A percentile compares a stretch with the other conserved stretches of the same genome.
Conservation (phyloP, 2,888 invertebrate species). For the Omphaloscelis lunosa region DNA sequence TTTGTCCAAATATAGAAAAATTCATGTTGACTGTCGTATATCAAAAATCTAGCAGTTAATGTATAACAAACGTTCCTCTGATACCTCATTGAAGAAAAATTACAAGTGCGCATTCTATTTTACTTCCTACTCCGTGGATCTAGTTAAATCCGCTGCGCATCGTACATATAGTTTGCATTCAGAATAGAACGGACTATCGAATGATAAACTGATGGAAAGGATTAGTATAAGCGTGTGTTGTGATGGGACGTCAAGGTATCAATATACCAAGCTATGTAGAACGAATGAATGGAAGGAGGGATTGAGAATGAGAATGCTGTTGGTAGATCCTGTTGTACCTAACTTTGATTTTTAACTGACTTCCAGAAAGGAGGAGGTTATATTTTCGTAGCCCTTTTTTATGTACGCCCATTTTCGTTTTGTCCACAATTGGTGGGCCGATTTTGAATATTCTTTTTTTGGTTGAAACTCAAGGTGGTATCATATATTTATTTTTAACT, state of each 20-base stretch:
- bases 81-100: too few relatives aligned
- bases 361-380: too few relatives aligned
- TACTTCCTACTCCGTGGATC: background rate
- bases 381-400: too few relatives aligned
- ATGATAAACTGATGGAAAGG: slow-evolving; percentile 55
- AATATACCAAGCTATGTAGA: background rate
- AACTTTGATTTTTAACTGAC: background rate
- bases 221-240: slow-evolving; percentile 47
- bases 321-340: background rate
- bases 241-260: slow-evolving; percentile 19
- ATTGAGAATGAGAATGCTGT: slow-evolving; percentile 15
- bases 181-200: slow-evolving; percentile 49
- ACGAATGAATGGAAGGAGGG: background rate
- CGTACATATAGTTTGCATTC: slow-evolving; percentile 58
- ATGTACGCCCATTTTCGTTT: too few relatives aligned
- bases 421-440: too few relatives aligned
- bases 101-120: slow-evolving; percentile 12
- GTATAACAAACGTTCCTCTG: too few relatives aligned
- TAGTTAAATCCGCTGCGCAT: slow-evolving; percentile 39
- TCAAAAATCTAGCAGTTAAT: too few relatives aligned
- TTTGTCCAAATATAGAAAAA: too few relatives aligned
- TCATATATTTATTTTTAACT: too few relatives aligned
- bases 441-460: too few relatives aligned
- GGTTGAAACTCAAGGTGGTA: too few relatives aligned
- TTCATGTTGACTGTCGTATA: too few relatives aligned